A percentile compares a stretch with the other conserved stretches of the same genome.
These are phyloP conservation scores for Nibea coibor DNA, from an alignment of 2,113 vertebrate genomes.

Conservation along the genomic window DNA sequence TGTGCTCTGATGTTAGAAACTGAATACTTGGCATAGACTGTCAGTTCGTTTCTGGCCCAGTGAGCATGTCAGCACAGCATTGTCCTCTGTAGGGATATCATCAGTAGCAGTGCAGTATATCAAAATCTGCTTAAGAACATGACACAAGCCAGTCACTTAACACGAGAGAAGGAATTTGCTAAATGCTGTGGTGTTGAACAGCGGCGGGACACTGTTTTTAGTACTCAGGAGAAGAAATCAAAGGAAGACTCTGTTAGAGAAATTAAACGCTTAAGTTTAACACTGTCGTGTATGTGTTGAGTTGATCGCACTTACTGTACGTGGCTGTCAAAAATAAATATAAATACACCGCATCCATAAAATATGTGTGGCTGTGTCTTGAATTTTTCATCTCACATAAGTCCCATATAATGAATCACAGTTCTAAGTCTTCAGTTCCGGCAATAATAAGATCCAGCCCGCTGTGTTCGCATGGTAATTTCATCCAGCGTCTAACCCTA, in stretches of 20 bases:
- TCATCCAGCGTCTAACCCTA: conserved; percentile 65
- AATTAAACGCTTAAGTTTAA: conserved; percentile 48
- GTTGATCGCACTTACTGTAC: conserved; percentile 28
- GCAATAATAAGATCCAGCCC: conserved; percentile 76
- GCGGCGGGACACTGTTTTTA: conserved; percentile 4
- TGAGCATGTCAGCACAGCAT: conserved; percentile 75
- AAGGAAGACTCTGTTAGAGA: conserved; percentile 34
- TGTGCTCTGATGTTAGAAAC: conserved; percentile 79
- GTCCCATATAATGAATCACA: conserved; percentile 65
- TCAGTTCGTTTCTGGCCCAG: conserved; percentile 78
- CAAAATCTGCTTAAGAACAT: conserved; percentile 63
- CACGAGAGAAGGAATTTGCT: conserved; percentile 28
- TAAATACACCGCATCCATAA: conserved; percentile 24
- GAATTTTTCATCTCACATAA: conserved; percentile 54
- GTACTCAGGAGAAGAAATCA: conserved; percentile 24
- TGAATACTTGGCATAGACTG: conserved; percentile 77
- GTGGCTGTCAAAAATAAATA: conserved; percentile 55
- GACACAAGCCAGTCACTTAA: conserved; percentile 60
- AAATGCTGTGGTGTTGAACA: conserved; percentile 22
- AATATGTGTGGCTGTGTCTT: conserved; percentile 45
- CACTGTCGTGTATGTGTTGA: conserved; percentile 22
- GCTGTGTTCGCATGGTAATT: conserved; percentile 69
- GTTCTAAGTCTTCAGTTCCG: conserved; percentile 67
- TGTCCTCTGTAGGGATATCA: conserved; percentile 71
- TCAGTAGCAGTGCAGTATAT: conserved; percentile 70